phyloP scores from a whole-genome alignment of 2,888 invertebrate genomes.

The Nasonia oneida region DNA sequence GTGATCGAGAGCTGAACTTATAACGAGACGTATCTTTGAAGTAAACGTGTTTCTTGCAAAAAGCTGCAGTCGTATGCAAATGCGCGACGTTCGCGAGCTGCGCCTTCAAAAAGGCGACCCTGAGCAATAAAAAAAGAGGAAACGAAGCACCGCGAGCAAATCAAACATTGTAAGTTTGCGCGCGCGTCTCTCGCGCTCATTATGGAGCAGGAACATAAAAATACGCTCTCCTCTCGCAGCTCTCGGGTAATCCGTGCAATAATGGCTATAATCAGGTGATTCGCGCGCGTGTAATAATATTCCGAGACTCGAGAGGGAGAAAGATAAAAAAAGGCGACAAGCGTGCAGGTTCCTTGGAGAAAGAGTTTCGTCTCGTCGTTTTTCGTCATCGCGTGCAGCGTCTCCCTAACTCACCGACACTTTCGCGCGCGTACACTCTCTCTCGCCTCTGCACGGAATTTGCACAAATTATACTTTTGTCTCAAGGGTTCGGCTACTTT shows the following conservation, averaged over 20 bases:
- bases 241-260: constrained; percentile 51
- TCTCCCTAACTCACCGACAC: constrained; percentile 33
- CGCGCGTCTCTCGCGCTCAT: constrained; percentile 30
- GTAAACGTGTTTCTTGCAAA: neutral
- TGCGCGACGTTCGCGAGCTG: constrained; percentile 25
- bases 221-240: constrained; percentile 6
- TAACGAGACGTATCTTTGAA: neutral
- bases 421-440: constrained; percentile 34
- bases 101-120: constrained; percentile 11
- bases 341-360: constrained; percentile 26
- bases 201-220: constrained; percentile 49
- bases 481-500: constrained; percentile 43
- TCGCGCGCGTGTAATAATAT: constrained; percentile 55
- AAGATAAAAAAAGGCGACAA: neutral
- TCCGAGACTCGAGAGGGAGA: constrained; percentile 24
- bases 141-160: constrained; percentile 24
- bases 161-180: constrained; percentile 53
- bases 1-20: too few relatives aligned
- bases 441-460: constrained; percentile 29
- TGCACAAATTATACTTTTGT: constrained; percentile 62
- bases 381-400: constrained; percentile 53
- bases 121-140: constrained; percentile 4
- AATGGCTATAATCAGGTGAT: constrained; percentile 62
- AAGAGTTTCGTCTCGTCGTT: constrained; percentile 51
- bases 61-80: constrained; percentile 26